A percentile compares a stretch with the other conserved stretches of the same genome.
Conservation (phyloP, 1,140 invertebrate genomes). For the Listronotus bonariensis region DNA sequence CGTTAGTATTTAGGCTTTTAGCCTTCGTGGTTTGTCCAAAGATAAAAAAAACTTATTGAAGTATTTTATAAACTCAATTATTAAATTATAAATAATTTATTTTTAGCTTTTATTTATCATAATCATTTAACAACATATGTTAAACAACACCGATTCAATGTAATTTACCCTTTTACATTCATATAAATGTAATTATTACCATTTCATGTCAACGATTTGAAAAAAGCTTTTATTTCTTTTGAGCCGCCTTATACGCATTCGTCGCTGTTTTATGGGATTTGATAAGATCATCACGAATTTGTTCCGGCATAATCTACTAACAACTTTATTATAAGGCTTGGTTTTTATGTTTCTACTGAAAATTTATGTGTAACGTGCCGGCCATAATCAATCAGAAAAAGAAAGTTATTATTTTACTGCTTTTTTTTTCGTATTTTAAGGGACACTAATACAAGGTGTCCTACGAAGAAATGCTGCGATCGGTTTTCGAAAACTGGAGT, state of each 20-base stretch:
- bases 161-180: conserved; percentile 14
- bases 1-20: too few relatives aligned
- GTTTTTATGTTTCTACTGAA: conserved; percentile 23
- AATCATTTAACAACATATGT: too few relatives aligned
- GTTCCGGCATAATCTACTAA: conserved; percentile 34
- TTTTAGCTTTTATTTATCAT: too few relatives aligned
- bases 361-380: conserved; percentile 31
- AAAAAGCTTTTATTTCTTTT: conserved; percentile 15
- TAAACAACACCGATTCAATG: background rate
- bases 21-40: too few relatives aligned
- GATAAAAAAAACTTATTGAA: too few relatives aligned
- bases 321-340: conserved; percentile 33
- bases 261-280: conserved; percentile 19
- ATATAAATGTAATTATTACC: conserved; percentile 23
- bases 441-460: too few relatives aligned
- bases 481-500: too few relatives aligned
- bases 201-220: conserved; percentile 6
- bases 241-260: conserved; percentile 21
- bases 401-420: conserved; percentile 2
- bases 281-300: conserved; percentile 36
- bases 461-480: too few relatives aligned
- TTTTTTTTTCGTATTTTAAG: too few relatives aligned
- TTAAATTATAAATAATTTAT: too few relatives aligned
- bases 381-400: conserved; percentile 27
- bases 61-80: too few relatives aligned